phyloP scores from a whole-genome alignment of 2,113 vertebrate species.

The Hippocampus comes region DNA sequence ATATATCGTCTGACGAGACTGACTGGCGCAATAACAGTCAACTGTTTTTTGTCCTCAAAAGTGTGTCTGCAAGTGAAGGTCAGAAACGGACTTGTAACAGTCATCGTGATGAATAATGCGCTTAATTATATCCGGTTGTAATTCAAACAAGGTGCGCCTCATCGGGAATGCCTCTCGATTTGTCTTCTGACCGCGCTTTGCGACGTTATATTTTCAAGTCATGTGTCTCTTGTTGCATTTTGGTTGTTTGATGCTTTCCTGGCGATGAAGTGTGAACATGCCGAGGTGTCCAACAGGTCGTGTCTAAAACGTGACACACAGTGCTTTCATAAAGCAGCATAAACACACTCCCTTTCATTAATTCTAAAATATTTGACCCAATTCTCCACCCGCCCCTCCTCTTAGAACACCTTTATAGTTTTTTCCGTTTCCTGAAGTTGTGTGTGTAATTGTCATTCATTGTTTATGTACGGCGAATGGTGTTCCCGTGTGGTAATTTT shows the following conservation, averaged over 20 bases:
- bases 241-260: neutral
- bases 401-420: slow-evolving; percentile 45
- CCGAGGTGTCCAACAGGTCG: neutral
- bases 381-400: slow-evolving; percentile 43
- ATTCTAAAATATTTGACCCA: slow-evolving; percentile 60
- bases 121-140: slow-evolving; percentile 31
- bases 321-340: slow-evolving; percentile 47
- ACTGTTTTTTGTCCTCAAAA: slow-evolving; percentile 25
- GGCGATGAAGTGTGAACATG: neutral
- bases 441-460: slow-evolving; percentile 17
- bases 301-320: neutral
- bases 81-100: slow-evolving; percentile 13
- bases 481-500: slow-evolving; percentile 20
- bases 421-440: slow-evolving; percentile 47
- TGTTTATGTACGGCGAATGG: slow-evolving; percentile 27
- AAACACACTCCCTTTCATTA: slow-evolving; percentile 33
- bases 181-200: neutral
- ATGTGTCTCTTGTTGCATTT: slow-evolving; percentile 10
- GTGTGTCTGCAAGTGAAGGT: slow-evolving; percentile 21
- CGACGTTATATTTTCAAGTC: neutral
- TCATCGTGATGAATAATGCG: slow-evolving; percentile 32
- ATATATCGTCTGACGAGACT: slow-evolving; percentile 30
- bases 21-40: slow-evolving; percentile 30
- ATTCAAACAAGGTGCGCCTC: slow-evolving; percentile 28
- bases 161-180: slow-evolving; percentile 23